Evolutionary conservation across 2,888 invertebrate species (phyloP).

Genomic region (Amphipoea lucens): DNA sequence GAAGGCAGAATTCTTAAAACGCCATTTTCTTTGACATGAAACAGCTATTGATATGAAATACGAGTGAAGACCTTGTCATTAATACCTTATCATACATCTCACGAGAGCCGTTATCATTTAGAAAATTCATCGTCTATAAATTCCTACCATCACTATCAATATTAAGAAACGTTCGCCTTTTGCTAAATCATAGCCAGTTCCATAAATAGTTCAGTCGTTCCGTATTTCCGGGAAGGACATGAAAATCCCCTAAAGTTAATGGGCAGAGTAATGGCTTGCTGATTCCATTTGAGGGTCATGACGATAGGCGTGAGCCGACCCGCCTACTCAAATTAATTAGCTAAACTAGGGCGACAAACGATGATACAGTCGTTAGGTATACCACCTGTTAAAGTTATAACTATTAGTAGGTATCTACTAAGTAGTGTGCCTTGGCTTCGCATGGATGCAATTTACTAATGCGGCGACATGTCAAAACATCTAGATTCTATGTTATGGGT

Average conservation of each 20-base stretch:
- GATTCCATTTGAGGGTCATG: slow-evolving; percentile 72
- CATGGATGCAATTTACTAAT: not conserved
- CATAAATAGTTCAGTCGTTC: slow-evolving; percentile 21
- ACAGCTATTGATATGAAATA: not conserved
- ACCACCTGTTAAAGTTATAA: slow-evolving; percentile 46
- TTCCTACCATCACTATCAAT: slow-evolving; percentile 13
- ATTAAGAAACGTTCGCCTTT: slow-evolving; percentile 1
- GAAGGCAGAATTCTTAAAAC: not conserved
- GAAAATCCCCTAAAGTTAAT: slow-evolving; percentile 59
- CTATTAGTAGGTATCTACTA: not conserved
- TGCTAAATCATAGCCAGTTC: slow-evolving; percentile 16
- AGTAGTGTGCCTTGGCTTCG: not conserved
- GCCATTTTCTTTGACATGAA: not conserved
- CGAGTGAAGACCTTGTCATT: slow-evolving; percentile 13
- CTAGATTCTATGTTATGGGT: not conserved
- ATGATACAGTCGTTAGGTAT: slow-evolving; percentile 36
- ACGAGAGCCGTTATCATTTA: slow-evolving; percentile 36
- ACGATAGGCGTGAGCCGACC: slow-evolving; percentile 76
- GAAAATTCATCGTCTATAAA: slow-evolving; percentile 19
- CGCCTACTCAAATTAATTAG: slow-evolving; percentile 82
- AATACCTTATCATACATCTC: slow-evolving; percentile 32
- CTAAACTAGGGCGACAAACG: slow-evolving; percentile 72
- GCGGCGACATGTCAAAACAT: not conserved
- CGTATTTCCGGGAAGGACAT: slow-evolving; percentile 26
- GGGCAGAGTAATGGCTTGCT: slow-evolving; percentile 67